Evolutionary conservation across 2,888 invertebrate genomes (phyloP).

Genomic region (Actias luna): DNA sequence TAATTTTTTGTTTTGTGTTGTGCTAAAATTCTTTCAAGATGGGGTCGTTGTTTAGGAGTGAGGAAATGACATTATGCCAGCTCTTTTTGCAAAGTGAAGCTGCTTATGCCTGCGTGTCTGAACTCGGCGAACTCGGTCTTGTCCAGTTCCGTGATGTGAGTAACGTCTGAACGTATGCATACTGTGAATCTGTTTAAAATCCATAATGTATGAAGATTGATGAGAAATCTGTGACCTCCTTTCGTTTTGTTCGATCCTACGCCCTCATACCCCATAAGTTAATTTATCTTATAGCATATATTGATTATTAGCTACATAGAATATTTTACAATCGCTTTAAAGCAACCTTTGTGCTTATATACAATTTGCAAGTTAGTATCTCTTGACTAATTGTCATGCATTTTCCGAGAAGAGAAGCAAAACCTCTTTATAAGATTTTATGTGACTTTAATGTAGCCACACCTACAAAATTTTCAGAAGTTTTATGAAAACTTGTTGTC

Average conservation of each 20-base stretch:
- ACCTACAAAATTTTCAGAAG: too few relatives aligned
- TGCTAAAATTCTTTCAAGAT: slow-evolving; percentile 75
- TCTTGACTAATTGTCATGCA: too few relatives aligned
- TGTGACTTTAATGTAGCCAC: too few relatives aligned
- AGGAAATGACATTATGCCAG: slow-evolving; percentile 99
- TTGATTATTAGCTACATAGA: slow-evolving; percentile 23
- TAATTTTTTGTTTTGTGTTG: slow-evolving; percentile 52
- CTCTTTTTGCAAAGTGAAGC: slow-evolving; percentile 99
- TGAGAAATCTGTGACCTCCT: slow-evolving; percentile 51
- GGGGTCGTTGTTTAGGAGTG: slow-evolving; percentile 97
- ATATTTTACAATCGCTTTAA: neutral
- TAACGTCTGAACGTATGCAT: slow-evolving; percentile 42
- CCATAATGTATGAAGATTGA: slow-evolving; percentile 20
- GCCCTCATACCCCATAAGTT: slow-evolving; percentile 33
- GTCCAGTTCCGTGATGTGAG: slow-evolving; percentile 98
- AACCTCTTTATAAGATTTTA: too few relatives aligned
- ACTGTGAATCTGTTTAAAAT: slow-evolving; percentile 32
- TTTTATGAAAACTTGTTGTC: too few relatives aligned
- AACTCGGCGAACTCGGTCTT: slow-evolving; percentile 97
- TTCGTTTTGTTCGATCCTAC: slow-evolving; percentile 36
- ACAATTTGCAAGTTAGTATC: neutral
- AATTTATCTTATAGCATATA: slow-evolving; percentile 28
- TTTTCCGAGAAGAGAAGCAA: too few relatives aligned
- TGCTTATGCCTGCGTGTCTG: slow-evolving; percentile 98
- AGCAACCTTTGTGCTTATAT: neutral